Conservation (phyloP, 2,113 vertebrate species). For the Platysteira castanea region DNA sequence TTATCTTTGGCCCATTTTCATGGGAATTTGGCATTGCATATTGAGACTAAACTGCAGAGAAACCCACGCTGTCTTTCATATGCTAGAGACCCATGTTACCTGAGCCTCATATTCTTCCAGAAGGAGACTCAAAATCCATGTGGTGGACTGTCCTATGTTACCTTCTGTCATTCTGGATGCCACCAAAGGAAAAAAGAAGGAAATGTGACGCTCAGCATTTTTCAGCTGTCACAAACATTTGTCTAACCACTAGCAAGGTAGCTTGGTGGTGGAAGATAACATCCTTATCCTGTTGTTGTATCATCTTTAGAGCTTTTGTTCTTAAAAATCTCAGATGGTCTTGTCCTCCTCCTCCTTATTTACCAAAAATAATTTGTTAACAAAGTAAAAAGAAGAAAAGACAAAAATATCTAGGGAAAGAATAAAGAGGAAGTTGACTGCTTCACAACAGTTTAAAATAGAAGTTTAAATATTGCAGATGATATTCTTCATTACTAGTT, state of each 20-base stretch:
- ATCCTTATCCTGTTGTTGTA: not conserved
- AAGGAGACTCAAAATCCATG: not conserved
- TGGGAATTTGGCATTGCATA: not conserved
- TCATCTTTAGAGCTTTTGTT: not conserved
- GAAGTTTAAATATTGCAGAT: not conserved
- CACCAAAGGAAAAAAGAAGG: not conserved
- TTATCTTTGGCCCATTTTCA: not conserved
- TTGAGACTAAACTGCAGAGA: not conserved
- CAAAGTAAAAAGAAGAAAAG: not conserved
- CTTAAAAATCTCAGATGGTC: not conserved
- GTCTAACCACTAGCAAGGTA: not conserved
- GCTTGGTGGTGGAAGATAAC: not conserved
- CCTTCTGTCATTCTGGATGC: not conserved
- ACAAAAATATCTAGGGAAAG: not conserved
- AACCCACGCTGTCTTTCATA: not conserved
- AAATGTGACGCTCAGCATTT: not conserved
- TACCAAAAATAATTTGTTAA: not conserved
- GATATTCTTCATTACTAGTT: not conserved
- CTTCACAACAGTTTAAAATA: not conserved
- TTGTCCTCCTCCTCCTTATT: not conserved
- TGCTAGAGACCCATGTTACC: fast-evolving
- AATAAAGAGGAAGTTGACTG: not conserved
- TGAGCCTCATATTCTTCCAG: not conserved
- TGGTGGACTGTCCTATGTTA: not conserved
- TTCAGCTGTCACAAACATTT: not conserved